Evolutionary conservation across 1,140 invertebrate genomes (phyloP).

Genomic region (Maconellicoccus hirsutus): DNA sequence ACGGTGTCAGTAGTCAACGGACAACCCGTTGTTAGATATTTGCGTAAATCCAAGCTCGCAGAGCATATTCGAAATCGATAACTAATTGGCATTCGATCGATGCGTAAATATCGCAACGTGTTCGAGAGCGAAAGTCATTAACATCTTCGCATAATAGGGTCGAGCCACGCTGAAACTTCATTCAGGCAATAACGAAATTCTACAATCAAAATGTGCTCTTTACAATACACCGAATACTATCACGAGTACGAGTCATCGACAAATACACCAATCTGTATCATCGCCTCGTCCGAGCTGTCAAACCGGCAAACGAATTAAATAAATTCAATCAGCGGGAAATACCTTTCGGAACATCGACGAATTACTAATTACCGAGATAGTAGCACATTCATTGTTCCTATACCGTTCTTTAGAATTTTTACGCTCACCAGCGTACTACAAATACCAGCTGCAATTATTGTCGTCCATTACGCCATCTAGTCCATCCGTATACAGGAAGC

Average conservation of each 20-base stretch:
- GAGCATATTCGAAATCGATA: too few species aligned
- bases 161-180: not conserved
- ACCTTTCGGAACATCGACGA: not conserved
- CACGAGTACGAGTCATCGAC: not conserved
- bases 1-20: not conserved
- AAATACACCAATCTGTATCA: not conserved
- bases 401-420: too few species aligned
- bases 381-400: too few species aligned
- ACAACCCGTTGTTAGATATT: not conserved
- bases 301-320: not conserved
- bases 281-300: not conserved
- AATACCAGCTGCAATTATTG: too few species aligned
- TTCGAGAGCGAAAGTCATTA: conserved; percentile 3
- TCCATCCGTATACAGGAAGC: too few species aligned
- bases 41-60: too few species aligned
- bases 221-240: not conserved
- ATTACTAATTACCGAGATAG: not conserved
- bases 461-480: too few species aligned
- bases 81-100: not conserved
- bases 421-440: too few species aligned
- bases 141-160: not conserved
- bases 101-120: not conserved
- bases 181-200: too few species aligned
- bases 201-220: not conserved
- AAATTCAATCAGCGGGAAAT: not conserved